These are phyloP conservation scores for Lepus townsendii DNA, from an alignment of 2,797 vertebrate genomes.

Conservation along the genomic window DNA sequence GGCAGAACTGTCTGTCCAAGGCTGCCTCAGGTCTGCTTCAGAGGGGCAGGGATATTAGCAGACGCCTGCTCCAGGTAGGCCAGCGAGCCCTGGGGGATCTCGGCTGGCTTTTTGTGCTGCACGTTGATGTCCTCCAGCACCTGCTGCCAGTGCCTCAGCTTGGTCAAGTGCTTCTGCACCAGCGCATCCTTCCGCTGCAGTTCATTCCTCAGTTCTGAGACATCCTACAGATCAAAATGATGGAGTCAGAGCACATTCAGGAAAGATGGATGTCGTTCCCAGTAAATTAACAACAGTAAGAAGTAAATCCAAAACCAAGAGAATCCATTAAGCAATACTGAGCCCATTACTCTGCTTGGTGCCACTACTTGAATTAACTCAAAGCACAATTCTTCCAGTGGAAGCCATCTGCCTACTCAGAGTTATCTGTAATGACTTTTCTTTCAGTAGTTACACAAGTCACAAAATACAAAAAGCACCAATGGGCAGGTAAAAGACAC, in stretches of 20 bases:
- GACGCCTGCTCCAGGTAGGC: conserved; percentile 97
- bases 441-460: neutral
- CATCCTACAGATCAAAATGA: conserved; percentile 90
- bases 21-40: conserved; percentile 91
- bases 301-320: neutral
- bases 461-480: neutral
- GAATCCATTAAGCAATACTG: neutral
- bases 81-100: conserved; percentile 94
- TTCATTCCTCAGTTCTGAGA: conserved; percentile 97
- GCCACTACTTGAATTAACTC: neutral
- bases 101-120: conserved; percentile 95
- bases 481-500: neutral
- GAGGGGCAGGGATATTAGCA: conserved; percentile 95
- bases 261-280: neutral
- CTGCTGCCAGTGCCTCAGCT: conserved; percentile 97
- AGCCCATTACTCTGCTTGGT: neutral
- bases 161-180: conserved; percentile 97
- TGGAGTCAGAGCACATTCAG: neutral
- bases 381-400: neutral
- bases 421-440: neutral
- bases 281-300: neutral
- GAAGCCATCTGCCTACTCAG: neutral
- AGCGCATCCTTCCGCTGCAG: conserved; percentile 96
- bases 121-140: conserved; percentile 96
- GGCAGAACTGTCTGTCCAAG: neutral